Base-by-base conservation (phyloP, 2,113 vertebrate species). In the Atractosteus spatula region DNA sequence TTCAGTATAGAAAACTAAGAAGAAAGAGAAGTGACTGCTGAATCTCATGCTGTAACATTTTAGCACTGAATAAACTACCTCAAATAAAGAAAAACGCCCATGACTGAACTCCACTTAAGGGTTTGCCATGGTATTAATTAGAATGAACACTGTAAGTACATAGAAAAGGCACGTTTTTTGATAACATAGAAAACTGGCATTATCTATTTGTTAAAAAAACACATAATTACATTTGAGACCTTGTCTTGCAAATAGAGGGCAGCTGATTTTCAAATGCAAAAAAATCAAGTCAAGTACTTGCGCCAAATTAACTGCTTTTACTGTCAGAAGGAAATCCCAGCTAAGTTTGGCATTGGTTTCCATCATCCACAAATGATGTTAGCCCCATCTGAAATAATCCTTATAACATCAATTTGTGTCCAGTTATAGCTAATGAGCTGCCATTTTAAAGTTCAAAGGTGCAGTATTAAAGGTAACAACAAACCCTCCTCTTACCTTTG, bases 151-250 rank as follows among this genome's bases (percentile, higher is more conserved):
- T 6, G 75, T 74, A 80, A 43, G 68, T 88, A 75, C 64, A 81
- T 71, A 86, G 77, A 77, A 88, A 93, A 92, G 84, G 87, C 84
- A 90, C 81, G 74, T 87, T 86, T 81, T 90, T 85, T 66, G 70
- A 80, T 69, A 79, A 85, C 79, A 16, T 66, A 69, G 73, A 76
- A 79, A 76, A 76, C 76, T 78, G 75, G 55, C 8, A 61, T 14
- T 76, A 65, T 63, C 10, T 11, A 0, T 7, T 55, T 42, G n/a
- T 29, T 29, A 29, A 14, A n/a, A 69, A 87, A 76, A 75, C 77
- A 29, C 29, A 59, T 11, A 73, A 71, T 71, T 75, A 84, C 59
- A 63, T 77, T 76, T 75, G 66, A 74, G 57, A 79, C 73, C 70
- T 63, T 59, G 12, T 13, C 41, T 57, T 69, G 41, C 55, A 59